Base-by-base conservation (phyloP, 1,140 invertebrate genomes). In the Maniola jurtina region DNA sequence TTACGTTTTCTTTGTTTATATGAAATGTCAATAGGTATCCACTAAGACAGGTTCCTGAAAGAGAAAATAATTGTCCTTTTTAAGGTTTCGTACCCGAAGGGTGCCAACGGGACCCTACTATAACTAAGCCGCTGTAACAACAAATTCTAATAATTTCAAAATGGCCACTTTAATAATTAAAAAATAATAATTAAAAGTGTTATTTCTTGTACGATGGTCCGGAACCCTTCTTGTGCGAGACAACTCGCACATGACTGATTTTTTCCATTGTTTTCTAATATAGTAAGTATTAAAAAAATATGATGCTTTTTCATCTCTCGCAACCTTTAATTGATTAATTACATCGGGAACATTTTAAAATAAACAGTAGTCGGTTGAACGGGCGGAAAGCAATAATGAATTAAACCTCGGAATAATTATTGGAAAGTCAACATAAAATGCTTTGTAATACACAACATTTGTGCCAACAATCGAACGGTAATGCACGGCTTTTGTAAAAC, bases 391-490 rank as follows among this genome's bases (percentile, higher is more conserved):
- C 61, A 64, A 38, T 75, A 78, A 83, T 79, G 75, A 81, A 79
- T 80, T 74, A 77, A 72, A 84, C 73, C 71, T 80, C 74, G 70
- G 73, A 77, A 79, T 80, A 88, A 84, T 85, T 68, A 77, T 79
- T 56, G 78, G 61, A 72, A 73, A 76, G 71, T 79, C 72, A 85
- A 85, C 74, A 84, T 71, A 82, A 86, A 88, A 79, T 79, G 86
- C 86, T 77, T 83, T 83, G 84, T 88, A 88, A 88, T 87, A 79
- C 73, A 71, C 81, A 80, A 87, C 88, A 90, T 90, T 90, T 90
- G 88, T 83, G 83, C 86, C 77, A 85, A 90, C 86, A 90, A 88
- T 89, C 76, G 79, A 73, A 76, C 73, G 77, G 79, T 90, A 90
- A 90, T 89, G 85, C 81, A 83, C 73, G 77, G 81, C 83, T 83